Evolutionary conservation across 1,140 invertebrate species (phyloP).

Genomic region (Pomacea maculata): DNA sequence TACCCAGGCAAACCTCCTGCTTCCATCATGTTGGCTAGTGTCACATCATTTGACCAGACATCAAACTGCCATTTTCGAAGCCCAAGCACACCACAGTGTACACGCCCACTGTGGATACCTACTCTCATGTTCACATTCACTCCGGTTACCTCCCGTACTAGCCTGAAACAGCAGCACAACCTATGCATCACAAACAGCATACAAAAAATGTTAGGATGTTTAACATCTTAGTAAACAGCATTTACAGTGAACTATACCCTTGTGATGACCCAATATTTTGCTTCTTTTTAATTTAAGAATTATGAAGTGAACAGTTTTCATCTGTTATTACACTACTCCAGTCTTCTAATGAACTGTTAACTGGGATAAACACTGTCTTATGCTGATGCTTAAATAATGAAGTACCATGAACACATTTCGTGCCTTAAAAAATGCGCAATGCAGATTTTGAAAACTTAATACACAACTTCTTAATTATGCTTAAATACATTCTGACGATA

Average conservation of each 20-base stretch:
- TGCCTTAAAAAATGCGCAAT: too few relatives aligned
- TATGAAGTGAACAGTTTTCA: too few relatives aligned
- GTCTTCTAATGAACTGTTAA: too few relatives aligned
- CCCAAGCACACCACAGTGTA: conserved; percentile 92
- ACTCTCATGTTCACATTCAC: conserved; percentile 90
- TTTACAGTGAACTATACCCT: background rate
- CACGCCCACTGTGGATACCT: conserved; percentile 91
- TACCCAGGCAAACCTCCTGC: conserved; percentile 91
- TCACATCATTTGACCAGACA: conserved; percentile 96
- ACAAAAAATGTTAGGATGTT: background rate
- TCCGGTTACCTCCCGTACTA: conserved; percentile 54
- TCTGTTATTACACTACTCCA: too few relatives aligned
- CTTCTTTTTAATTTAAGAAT: too few relatives aligned
- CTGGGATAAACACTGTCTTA: too few relatives aligned
- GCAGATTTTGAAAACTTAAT: too few relatives aligned
- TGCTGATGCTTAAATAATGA: too few relatives aligned
- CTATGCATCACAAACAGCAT: background rate
- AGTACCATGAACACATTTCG: too few relatives aligned
- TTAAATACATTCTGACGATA: too few relatives aligned
- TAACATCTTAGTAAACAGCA: background rate
- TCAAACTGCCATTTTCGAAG: conserved; percentile 96
- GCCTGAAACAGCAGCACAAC: conserved; percentile 30
- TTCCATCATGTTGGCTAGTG: conserved; percentile 93
- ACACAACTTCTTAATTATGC: too few relatives aligned
- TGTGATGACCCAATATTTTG: background rate